phyloP scores from a whole-genome alignment of 2,113 vertebrate species.

The Engystomops pustulosus region DNA sequence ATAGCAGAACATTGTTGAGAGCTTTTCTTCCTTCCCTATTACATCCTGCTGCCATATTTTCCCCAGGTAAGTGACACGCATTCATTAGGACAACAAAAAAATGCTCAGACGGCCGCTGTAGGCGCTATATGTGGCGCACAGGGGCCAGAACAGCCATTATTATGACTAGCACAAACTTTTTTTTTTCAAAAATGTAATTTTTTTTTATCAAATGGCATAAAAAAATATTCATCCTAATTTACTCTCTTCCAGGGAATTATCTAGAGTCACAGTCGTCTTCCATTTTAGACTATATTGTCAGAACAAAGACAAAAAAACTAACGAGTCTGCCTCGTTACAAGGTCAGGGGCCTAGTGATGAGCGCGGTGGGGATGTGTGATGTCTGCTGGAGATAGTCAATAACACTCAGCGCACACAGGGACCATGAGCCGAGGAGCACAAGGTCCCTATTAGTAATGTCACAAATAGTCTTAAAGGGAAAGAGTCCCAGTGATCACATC shows the following conservation, averaged over 20 bases:
- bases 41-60: too few relatives aligned
- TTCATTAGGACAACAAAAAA: too few relatives aligned
- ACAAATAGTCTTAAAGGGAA: too few relatives aligned
- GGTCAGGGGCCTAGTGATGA: background rate
- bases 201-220: background rate
- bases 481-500: too few relatives aligned
- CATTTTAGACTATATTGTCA: background rate
- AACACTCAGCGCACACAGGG: background rate
- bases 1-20: too few relatives aligned
- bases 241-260: background rate
- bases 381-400: conserved; percentile 22
- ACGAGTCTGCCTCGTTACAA: background rate
- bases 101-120: too few relatives aligned
- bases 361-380: background rate
- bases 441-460: background rate
- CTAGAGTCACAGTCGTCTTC: background rate
- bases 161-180: too few relatives aligned
- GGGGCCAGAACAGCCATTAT: too few relatives aligned
- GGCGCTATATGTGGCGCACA: too few relatives aligned
- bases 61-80: too few relatives aligned
- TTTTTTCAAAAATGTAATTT: background rate
- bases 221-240: background rate
- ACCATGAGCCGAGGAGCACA: background rate
- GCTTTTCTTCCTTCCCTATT: too few relatives aligned
- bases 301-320: conserved; percentile 15